Base-by-base conservation (phyloP, 2,888 invertebrate genomes). In the Julus scanicus region DNA sequence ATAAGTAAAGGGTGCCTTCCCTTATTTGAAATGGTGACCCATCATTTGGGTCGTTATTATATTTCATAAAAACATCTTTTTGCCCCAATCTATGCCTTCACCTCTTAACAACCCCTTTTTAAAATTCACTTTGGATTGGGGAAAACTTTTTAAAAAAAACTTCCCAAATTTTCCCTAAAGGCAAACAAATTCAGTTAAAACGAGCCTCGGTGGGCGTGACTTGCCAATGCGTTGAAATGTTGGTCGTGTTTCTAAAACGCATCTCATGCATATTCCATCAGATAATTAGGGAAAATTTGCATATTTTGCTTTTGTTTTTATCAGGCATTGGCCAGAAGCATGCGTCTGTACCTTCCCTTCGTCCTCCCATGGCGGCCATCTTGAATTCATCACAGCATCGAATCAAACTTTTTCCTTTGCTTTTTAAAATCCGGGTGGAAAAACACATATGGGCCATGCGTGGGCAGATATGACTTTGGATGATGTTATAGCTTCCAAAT, bases 201-300 rank as follows among this genome's bases (percentile, higher is more conserved):
- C 2, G 53, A 11, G 11, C 6, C 53, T 44, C 6, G 44, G 53
- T 53, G 53, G 53, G 53, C 53, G 53, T 53, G 53, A 2, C 53
- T 15, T 53, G 3, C 53, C 3, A 53, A 4, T 15, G 15, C 53
- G 11, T 44, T 44, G 44, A 44, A 44, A 44, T 44, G 44, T 44
- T 44, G 44, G 44, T 44, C 44, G 44, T 44, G 44, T 44, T 44
- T 44, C 4, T 44, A 11, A 53, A 63, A n/a, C 2, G 17, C 63
- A 13, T 63, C 63, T 63, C 63, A 63, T 63, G 63, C 63, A 63
- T 63, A 63, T 63, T 63, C 17, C n/a, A 63, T 63, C 5, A 63
- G 63, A 63, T 63, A 63, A 63, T 63, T 17, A 63, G 17, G 1
- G 5, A 5, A n/a, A n/a, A 63, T 63, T 63, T 63, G 63, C 63